These are phyloP conservation scores for Protosalanx chinensis DNA, from an alignment of 2,797 vertebrate species.

Conservation along the genomic window DNA sequence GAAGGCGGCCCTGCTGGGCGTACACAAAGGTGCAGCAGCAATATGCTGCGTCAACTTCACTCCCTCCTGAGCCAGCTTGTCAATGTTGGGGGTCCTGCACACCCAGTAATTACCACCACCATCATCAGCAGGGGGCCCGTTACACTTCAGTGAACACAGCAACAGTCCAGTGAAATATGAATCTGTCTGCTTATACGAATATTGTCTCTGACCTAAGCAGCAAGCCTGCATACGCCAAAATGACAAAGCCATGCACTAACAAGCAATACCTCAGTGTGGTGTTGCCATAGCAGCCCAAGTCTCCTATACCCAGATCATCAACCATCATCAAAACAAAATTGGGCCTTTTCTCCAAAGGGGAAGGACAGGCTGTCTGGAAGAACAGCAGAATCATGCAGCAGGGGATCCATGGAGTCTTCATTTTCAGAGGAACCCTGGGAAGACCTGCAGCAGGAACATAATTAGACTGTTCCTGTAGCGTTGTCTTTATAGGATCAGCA, in stretches of 20 bases:
- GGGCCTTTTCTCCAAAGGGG: conserved; percentile 52
- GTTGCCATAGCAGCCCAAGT: conserved; percentile 89
- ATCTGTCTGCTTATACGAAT: too few species aligned
- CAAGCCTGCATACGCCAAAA: too few species aligned
- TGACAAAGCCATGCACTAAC: neutral
- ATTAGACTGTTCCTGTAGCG: too few species aligned
- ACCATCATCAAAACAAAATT: conserved; percentile 86
- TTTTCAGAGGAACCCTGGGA: conserved; percentile 46
- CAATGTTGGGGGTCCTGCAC: conserved; percentile 76
- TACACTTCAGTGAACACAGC: neutral
- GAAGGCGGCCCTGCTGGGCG: conserved; percentile 88
- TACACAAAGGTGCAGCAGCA: conserved; percentile 84
- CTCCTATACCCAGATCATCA: conserved; percentile 91
- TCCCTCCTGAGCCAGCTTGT: conserved; percentile 81
- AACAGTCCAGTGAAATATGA: too few species aligned
- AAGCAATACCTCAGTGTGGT: conserved; percentile 79
- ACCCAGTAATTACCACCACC: conserved; percentile 24
- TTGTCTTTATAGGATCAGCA: too few species aligned
- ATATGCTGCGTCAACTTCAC: conserved; percentile 88
- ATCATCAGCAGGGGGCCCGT: neutral
- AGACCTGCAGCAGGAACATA: conserved; percentile 10
- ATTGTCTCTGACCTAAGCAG: too few species aligned
- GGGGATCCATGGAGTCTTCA: conserved; percentile 46
- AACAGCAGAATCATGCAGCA: conserved; percentile 48
- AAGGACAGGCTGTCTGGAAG: neutral